Percentiles rank a stretch among this genome's conserved stretches.
Conservation (phyloP, 1,140 invertebrate species). For the Aradophagus sp. region DNA sequence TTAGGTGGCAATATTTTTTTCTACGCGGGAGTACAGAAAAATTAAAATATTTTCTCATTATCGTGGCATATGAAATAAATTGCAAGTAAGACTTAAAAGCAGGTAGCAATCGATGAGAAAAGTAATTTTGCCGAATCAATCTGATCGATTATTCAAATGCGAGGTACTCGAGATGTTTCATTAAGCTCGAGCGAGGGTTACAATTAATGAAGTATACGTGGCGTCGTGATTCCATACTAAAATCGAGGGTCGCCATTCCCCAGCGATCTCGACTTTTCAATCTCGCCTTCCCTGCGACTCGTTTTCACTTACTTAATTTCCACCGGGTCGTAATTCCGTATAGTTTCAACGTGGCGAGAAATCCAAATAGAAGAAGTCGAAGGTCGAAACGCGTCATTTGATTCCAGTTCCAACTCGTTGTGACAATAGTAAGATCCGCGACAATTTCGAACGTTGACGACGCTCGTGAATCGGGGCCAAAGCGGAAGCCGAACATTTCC, state of each 20-base stretch:
- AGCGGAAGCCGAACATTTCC: conserved; percentile 4
- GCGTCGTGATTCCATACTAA: conserved; percentile 11
- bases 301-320: conserved; percentile 60
- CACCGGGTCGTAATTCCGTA: conserved; percentile 50
- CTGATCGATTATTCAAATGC: conserved; percentile 39
- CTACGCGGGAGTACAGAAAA: no score
- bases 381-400: conserved; percentile 48
- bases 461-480: conserved; percentile 13
- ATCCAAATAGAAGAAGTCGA: conserved; percentile 55
- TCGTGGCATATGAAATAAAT: not conserved
- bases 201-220: conserved; percentile 47
- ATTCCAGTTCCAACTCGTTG: conserved; percentile 27
- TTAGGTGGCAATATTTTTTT: no score
- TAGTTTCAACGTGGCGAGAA: conserved; percentile 28
- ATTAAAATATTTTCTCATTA: no score
- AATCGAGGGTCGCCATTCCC: conserved; percentile 26
- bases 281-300: conserved; percentile 42
- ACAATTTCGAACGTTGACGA: conserved; percentile 27
- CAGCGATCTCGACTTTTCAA: conserved; percentile 51
- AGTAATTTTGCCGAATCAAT: conserved; percentile 28
- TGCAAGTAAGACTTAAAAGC: not conserved
- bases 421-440: conserved; percentile 38
- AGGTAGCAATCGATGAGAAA: not conserved
- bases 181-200: conserved; percentile 44
- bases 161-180: conserved; percentile 37